Evolutionary conservation across 2,797 vertebrate species (phyloP).

Genomic region (Paedocypris micromegethes): DNA sequence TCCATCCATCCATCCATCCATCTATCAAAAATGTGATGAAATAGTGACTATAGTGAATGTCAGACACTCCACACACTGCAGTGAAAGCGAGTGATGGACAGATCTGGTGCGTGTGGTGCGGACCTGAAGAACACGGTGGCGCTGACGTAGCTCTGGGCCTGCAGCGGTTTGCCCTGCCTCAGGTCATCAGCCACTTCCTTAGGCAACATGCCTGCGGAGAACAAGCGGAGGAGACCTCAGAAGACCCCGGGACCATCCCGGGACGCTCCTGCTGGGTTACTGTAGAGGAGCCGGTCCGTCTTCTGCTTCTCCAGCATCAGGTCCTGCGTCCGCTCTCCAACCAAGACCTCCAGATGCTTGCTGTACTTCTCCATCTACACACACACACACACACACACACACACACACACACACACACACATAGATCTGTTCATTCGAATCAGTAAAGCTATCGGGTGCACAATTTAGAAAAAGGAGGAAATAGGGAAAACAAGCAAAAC

Average conservation of each 20-base stretch:
- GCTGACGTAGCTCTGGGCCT: conserved; percentile 79
- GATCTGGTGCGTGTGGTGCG: background rate
- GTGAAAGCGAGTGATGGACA: no score
- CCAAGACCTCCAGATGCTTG: conserved; percentile 81
- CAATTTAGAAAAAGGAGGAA: no score
- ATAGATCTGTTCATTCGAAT: background rate
- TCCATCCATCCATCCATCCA: no score
- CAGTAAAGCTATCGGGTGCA: no score
- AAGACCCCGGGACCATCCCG: no score
- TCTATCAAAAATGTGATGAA: no score
- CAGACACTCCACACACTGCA: no score
- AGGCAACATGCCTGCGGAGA: conserved; percentile 72
- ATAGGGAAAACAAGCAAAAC: no score
- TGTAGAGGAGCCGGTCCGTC: conserved; percentile 76
- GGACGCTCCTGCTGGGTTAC: conserved; percentile 53
- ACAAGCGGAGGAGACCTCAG: no score
- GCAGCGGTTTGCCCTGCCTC: conserved; percentile 69
- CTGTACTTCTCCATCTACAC: conserved; percentile 87
- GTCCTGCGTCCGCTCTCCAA: conserved; percentile 79
- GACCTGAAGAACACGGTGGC: conserved; percentile 83
- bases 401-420: conserved; percentile 21
- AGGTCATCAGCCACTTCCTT: conserved; percentile 80
- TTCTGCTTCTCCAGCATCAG: conserved; percentile 84
- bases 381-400: conserved; percentile 11
- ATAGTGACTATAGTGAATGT: no score